Evolutionary conservation across 23 tunicate species (phyloP).

Genomic region (Phallusia fumigata): DNA sequence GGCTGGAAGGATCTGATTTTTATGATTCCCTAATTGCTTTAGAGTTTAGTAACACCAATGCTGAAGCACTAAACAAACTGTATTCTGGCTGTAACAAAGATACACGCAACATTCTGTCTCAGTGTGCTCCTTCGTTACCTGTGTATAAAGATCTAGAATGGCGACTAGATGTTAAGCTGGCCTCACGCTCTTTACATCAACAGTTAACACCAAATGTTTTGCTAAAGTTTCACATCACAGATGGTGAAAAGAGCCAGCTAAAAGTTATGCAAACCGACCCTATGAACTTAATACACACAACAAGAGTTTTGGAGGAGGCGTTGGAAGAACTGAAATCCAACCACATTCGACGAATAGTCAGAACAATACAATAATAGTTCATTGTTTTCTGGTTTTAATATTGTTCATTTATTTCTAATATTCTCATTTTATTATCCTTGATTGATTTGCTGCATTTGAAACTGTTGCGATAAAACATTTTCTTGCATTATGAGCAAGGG

Average conservation of each 20-base stretch:
- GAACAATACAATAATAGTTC: conserved; percentile 59
- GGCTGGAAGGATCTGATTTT: conserved; percentile 57
- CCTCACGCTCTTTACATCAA: conserved; percentile 70
- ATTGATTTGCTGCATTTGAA: neutral
- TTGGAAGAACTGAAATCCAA: conserved; percentile 77
- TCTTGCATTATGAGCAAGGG: neutral
- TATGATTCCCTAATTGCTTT: conserved; percentile 68
- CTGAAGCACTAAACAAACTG: conserved; percentile 31
- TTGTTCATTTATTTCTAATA: neutral
- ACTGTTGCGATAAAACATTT: neutral
- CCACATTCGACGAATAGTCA: conserved; percentile 72
- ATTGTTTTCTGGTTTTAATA: neutral
- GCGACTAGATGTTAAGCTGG: conserved; percentile 76
- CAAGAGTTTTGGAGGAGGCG: conserved; percentile 70
- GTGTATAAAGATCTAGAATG: conserved; percentile 78
- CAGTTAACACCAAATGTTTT: conserved; percentile 61
- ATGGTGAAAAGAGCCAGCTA: conserved; percentile 31
- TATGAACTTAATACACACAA: conserved; percentile 64
- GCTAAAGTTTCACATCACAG: conserved; percentile 62
- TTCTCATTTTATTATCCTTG: neutral
- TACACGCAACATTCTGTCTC: conserved; percentile 24
- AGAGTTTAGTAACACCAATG: conserved; percentile 30
- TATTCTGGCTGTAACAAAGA: conserved; percentile 31
- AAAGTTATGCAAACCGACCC: conserved; percentile 73
- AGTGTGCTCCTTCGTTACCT: conserved; percentile 51